Evolutionary conservation across 2,888 invertebrate genomes (phyloP).

Genomic region (Lutraria lutraria): DNA sequence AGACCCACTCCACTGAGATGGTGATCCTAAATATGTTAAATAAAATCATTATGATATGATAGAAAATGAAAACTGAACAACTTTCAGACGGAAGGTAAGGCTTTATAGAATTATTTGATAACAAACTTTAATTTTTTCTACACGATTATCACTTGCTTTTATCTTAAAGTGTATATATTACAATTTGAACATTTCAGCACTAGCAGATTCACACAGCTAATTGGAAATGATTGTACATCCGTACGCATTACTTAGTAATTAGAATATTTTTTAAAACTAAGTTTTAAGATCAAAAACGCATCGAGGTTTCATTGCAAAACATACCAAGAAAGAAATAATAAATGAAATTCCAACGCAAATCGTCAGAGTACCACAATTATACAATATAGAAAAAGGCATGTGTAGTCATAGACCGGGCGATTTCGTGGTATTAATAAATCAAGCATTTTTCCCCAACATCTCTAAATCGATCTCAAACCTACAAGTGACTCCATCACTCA

Average conservation of each 20-base stretch:
- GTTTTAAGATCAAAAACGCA: too few relatives aligned
- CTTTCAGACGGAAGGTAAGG: not conserved
- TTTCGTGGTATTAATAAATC: not conserved
- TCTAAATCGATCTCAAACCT: not conserved
- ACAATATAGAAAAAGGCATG: too few relatives aligned
- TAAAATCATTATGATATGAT: not conserved
- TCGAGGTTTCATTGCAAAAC: too few relatives aligned
- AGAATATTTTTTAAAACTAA: too few relatives aligned
- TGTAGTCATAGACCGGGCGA: too few relatives aligned
- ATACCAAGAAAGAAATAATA: too few relatives aligned
- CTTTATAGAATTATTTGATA: not conserved
- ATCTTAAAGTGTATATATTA: too few relatives aligned
- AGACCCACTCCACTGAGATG: not conserved
- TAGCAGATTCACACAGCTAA: not conserved
- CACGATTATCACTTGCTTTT: not conserved
- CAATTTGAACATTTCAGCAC: not conserved
- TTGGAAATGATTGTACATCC: too few relatives aligned
- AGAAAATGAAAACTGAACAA: conserved; percentile 8
- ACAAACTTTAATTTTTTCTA: not conserved
- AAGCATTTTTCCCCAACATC: not conserved
- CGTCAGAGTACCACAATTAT: too few relatives aligned
- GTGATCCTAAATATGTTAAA: not conserved
- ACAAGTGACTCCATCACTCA: not conserved
- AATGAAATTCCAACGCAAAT: too few relatives aligned
- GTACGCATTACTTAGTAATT: too few relatives aligned